A percentile compares a stretch with the other conserved stretches of the same genome.
Conservation (phyloP, 1,140 invertebrate genomes). For the Oreohelix idahoensis region DNA sequence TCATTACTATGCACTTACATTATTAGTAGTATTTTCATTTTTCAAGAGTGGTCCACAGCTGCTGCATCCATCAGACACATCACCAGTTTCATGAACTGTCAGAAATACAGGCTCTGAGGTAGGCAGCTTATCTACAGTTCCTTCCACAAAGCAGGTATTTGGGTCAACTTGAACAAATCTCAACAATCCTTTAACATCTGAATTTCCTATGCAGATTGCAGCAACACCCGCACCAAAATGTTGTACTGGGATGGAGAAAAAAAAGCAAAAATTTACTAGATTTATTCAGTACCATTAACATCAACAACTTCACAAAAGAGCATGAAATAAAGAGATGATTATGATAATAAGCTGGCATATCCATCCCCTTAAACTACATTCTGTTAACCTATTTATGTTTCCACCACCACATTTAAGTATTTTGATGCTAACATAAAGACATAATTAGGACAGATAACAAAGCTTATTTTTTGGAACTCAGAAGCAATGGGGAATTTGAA, state of each 20-base stretch:
- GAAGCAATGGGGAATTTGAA: too few species aligned
- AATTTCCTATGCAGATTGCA: constrained; percentile 25
- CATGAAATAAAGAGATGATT: too few species aligned
- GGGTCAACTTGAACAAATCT: constrained; percentile 19
- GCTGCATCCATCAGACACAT: constrained; percentile 28
- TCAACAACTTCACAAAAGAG: too few species aligned
- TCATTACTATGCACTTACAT: background rate
- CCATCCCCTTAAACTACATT: too few species aligned
- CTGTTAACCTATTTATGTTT: too few species aligned
- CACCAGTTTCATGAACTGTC: constrained; percentile 30
- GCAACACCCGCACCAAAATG: constrained; percentile 33
- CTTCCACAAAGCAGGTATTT: constrained; percentile 30
- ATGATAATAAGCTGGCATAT: too few species aligned
- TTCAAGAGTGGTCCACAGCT: constrained; percentile 30
- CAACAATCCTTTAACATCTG: constrained; percentile 23
- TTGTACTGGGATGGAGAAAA: background rate
- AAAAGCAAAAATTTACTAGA: too few species aligned
- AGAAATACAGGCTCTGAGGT: constrained; percentile 21
- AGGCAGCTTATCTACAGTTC: constrained; percentile 28
- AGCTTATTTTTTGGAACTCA: too few species aligned
- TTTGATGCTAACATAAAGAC: too few species aligned
- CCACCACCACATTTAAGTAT: too few species aligned
- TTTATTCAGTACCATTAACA: too few species aligned
- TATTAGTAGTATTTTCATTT: background rate
- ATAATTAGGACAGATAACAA: too few species aligned